These are phyloP conservation scores for Etheostoma spectabile DNA, from an alignment of 2,113 vertebrate species.

Conservation along the genomic window DNA sequence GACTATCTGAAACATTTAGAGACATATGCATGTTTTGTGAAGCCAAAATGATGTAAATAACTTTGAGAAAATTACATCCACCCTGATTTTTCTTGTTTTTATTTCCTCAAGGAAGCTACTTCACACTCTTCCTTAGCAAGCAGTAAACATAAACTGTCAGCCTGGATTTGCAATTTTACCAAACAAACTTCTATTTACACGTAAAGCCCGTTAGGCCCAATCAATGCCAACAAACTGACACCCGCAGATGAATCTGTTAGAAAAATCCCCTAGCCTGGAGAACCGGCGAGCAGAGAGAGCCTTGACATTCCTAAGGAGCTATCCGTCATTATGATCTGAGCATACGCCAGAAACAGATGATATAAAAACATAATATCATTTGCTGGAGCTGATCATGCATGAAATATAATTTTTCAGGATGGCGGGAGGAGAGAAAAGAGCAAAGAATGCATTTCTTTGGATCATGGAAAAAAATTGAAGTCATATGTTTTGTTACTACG, in stretches of 20 bases:
- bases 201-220: slow-evolving; percentile 68
- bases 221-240: slow-evolving; percentile 75
- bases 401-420: slow-evolving; percentile 74
- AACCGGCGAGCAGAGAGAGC: slow-evolving; percentile 43
- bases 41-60: slow-evolving; percentile 48
- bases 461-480: not conserved
- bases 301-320: slow-evolving; percentile 68
- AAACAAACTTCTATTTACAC: slow-evolving; percentile 62
- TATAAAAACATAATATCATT: slow-evolving; percentile 77
- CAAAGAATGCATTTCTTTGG: slow-evolving; percentile 39
- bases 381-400: slow-evolving; percentile 70
- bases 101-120: slow-evolving; percentile 41
- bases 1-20: not conserved
- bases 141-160: slow-evolving; percentile 66
- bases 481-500: slow-evolving; percentile 47
- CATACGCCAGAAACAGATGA: slow-evolving; percentile 68
- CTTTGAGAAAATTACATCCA: slow-evolving; percentile 29
- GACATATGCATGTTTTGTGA: slow-evolving; percentile 17
- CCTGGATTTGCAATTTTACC: slow-evolving; percentile 67
- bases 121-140: slow-evolving; percentile 39
- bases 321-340: slow-evolving; percentile 76
- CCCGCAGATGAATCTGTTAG: slow-evolving; percentile 67
- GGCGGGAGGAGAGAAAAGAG: slow-evolving; percentile 36
- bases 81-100: slow-evolving; percentile 49
- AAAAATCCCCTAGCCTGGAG: slow-evolving; percentile 64